Percentiles rank a stretch among this genome's conserved stretches.
These are phyloP conservation scores for Cancer borealis DNA, from an alignment of 2,888 invertebrate species.

Conservation along the genomic window DNA sequence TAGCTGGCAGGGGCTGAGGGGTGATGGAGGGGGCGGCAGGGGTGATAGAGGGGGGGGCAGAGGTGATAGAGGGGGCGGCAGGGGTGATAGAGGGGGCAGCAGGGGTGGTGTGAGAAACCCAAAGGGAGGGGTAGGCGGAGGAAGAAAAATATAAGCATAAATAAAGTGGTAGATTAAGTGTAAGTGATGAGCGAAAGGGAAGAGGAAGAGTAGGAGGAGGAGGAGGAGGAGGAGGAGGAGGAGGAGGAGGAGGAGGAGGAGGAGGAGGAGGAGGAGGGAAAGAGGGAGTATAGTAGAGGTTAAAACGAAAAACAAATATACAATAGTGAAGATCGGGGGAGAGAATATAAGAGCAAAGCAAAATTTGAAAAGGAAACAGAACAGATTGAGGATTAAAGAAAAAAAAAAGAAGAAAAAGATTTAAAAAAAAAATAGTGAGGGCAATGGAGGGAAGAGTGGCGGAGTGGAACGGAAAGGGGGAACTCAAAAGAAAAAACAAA, in stretches of 20 bases:
- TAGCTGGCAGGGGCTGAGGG: conserved; percentile 17
- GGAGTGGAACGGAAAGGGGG: neutral
- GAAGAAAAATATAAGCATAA: neutral
- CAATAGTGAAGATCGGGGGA: neutral
- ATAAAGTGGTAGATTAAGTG: neutral
- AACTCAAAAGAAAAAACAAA: neutral
- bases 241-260: neutral
- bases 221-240: neutral
- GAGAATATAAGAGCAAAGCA: neutral
- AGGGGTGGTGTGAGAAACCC: neutral
- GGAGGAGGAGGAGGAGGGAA: neutral
- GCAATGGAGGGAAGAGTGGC: neutral
- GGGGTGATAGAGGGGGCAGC: neutral
- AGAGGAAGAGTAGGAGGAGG: conserved; percentile 1
- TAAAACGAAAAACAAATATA: neutral
- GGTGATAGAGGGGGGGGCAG: neutral
- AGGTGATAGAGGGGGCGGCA: neutral
- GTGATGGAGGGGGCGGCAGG: neutral
- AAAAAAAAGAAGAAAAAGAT: neutral
- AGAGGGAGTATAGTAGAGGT: neutral
- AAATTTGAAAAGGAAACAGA: neutral
- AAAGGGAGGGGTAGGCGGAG: neutral
- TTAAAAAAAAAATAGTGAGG: too few relatives aligned
- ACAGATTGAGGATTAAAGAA: neutral
- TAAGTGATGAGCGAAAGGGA: conserved; percentile 18